A percentile compares a stretch with the other conserved stretches of the same genome.
Conservation (phyloP, 2,113 vertebrate genomes). For the Proterorhinus semilunaris region DNA sequence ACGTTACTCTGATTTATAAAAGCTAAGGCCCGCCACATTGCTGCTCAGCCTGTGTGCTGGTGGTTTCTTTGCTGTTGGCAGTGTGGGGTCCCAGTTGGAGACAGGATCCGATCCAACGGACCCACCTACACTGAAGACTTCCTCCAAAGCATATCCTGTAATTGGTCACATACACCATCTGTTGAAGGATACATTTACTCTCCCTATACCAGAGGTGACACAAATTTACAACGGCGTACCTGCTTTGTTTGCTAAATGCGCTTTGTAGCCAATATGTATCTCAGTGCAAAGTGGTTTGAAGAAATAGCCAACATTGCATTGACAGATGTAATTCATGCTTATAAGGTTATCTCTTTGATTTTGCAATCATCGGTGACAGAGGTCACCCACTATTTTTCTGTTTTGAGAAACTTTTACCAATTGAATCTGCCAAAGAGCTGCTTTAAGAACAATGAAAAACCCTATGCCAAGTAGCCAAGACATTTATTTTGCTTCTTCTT, state of each 20-base stretch:
- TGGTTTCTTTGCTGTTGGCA: constrained; percentile 31
- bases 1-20: constrained; percentile 17
- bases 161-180: constrained; percentile 18
- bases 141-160: constrained; percentile 20
- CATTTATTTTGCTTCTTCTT: too few relatives aligned
- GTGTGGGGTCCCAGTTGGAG: constrained; percentile 28
- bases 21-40: constrained; percentile 36
- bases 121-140: constrained; percentile 32
- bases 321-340: too few relatives aligned
- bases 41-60: constrained; percentile 21
- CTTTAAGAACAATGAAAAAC: too few relatives aligned
- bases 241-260: not conserved
- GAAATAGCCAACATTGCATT: too few relatives aligned
- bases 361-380: too few relatives aligned
- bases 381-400: too few relatives aligned
- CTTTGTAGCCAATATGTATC: not conserved
- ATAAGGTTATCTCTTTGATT: too few relatives aligned
- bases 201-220: not conserved
- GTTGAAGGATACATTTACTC: not conserved
- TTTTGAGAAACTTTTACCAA: too few relatives aligned
- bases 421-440: too few relatives aligned
- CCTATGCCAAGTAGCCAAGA: too few relatives aligned
- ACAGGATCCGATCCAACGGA: constrained; percentile 34
- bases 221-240: not conserved
- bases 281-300: not conserved